phyloP scores from a whole-genome alignment of 2,797 vertebrate species.

The Chromobotia macracanthus region DNA sequence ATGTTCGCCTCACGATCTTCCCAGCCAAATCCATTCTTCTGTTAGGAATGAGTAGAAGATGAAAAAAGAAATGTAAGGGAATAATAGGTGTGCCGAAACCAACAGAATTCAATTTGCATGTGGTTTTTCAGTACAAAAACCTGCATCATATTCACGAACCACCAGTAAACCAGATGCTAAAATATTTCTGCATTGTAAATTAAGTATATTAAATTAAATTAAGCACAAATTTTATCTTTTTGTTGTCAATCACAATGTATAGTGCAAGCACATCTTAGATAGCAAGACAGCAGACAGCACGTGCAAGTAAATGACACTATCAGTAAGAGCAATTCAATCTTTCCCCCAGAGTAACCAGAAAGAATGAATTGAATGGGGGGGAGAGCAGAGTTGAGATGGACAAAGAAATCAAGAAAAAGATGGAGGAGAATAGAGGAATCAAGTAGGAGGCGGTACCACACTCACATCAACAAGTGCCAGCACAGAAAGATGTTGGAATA shows the following conservation, averaged over 20 bases:
- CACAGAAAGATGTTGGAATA: conserved; percentile 59
- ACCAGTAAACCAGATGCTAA: too few relatives aligned
- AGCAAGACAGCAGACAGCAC: neutral
- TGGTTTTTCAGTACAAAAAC: too few relatives aligned
- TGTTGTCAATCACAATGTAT: too few relatives aligned
- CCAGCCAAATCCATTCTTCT: conserved; percentile 67
- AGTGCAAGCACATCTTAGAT: too few relatives aligned
- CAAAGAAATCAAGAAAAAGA: conserved; percentile 33
- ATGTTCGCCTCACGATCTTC: conserved; percentile 77
- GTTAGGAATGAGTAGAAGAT: neutral
- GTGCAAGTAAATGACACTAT: neutral
- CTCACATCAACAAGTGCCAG: conserved; percentile 70
- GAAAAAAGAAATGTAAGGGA: conserved; percentile 20
- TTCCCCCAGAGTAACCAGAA: neutral
- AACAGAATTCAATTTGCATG: too few relatives aligned
- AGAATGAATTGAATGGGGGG: neutral
- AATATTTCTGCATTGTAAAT: too few relatives aligned
- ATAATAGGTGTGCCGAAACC: neutral
- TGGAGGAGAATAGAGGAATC: conserved; percentile 47
- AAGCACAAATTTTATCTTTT: too few relatives aligned
- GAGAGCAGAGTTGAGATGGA: conserved; percentile 54
- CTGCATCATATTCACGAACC: too few relatives aligned
- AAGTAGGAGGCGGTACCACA: conserved; percentile 58
- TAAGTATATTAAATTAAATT: too few relatives aligned
- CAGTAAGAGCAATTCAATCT: neutral